Evolutionary conservation across 2,888 invertebrate genomes (phyloP).

Genomic region (Chrysolina haemoptera): DNA sequence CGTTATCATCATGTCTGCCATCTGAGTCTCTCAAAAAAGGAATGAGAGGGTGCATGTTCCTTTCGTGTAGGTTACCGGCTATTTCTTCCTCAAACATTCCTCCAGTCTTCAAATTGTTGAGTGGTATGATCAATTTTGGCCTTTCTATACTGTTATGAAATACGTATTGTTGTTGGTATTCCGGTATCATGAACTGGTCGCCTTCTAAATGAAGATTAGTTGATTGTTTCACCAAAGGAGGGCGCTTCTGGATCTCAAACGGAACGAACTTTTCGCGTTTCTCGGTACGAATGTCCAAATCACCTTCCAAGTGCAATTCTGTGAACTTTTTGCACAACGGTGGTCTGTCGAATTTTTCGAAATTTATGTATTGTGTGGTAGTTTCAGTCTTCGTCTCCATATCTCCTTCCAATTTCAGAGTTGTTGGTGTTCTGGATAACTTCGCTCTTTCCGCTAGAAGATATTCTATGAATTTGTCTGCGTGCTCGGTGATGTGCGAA

Average conservation of each 20-base stretch:
- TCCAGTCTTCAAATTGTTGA: conserved; percentile 66
- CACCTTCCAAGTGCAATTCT: conserved; percentile 72
- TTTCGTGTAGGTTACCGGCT: conserved; percentile 66
- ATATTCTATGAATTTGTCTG: conserved; percentile 70
- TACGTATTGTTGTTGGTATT: conserved; percentile 66
- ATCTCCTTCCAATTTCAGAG: conserved; percentile 63
- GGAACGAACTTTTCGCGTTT: conserved; percentile 68
- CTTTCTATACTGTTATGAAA: conserved; percentile 60
- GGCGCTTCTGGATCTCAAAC: conserved; percentile 68
- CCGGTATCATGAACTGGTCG: conserved; percentile 68
- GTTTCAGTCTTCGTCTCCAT: conserved; percentile 71
- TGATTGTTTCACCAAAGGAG: conserved; percentile 65
- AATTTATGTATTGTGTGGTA: conserved; percentile 70
- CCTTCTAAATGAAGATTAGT: conserved; percentile 71
- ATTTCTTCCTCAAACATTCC: conserved; percentile 69
- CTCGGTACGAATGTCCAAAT: conserved; percentile 66
- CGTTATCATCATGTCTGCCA: conserved; percentile 43
- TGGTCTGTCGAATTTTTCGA: conserved; percentile 69
- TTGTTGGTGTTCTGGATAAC: conserved; percentile 68
- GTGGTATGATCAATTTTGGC: conserved; percentile 58
- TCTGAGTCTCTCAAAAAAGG: conserved; percentile 61
- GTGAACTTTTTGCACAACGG: conserved; percentile 67
- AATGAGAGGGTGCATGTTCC: conserved; percentile 63
- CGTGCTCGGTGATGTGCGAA: conserved; percentile 69
- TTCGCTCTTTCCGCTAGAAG: conserved; percentile 68